Evolutionary conservation across 1,140 invertebrate genomes (phyloP).

Genomic region (Cydia strobilella): DNA sequence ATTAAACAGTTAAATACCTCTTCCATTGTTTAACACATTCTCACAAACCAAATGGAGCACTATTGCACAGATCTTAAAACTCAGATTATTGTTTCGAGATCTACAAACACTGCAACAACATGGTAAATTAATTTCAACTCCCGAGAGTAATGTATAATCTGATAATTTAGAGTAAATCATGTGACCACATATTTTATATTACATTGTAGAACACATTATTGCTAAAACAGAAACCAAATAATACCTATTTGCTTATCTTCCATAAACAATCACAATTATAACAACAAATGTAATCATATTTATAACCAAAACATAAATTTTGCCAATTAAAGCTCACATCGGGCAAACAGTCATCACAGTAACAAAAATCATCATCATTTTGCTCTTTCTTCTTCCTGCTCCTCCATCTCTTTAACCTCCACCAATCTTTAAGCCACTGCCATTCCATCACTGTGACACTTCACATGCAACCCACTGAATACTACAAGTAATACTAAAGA

Average conservation of each 20-base stretch:
- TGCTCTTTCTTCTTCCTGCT: slow-evolving; percentile 80
- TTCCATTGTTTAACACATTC: background rate
- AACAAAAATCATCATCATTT: slow-evolving; percentile 84
- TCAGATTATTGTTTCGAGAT: background rate
- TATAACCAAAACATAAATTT: slow-evolving; percentile 30
- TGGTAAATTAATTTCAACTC: background rate
- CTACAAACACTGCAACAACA: background rate
- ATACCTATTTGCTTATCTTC: slow-evolving; percentile 30
- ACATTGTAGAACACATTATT: background rate
- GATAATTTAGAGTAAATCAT: background rate
- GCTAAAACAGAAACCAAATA: slow-evolving; percentile 14
- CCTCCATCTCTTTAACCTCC: slow-evolving; percentile 85
- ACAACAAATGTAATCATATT: slow-evolving; percentile 25
- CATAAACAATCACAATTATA: slow-evolving; percentile 32
- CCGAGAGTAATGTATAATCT: background rate
- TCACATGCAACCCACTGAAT: slow-evolving; percentile 58
- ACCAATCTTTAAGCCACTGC: slow-evolving; percentile 89
- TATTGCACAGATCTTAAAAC: background rate
- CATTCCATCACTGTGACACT: slow-evolving; percentile 82
- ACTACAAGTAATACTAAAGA: slow-evolving; percentile 46
- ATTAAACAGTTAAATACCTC: slow-evolving; percentile 1
- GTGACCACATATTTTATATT: background rate
- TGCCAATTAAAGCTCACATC: slow-evolving; percentile 75
- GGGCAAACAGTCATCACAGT: slow-evolving; percentile 86
- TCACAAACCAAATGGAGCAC: background rate